Base-by-base conservation (phyloP, 2,888 invertebrate species). In the Orthosia incerta region DNA sequence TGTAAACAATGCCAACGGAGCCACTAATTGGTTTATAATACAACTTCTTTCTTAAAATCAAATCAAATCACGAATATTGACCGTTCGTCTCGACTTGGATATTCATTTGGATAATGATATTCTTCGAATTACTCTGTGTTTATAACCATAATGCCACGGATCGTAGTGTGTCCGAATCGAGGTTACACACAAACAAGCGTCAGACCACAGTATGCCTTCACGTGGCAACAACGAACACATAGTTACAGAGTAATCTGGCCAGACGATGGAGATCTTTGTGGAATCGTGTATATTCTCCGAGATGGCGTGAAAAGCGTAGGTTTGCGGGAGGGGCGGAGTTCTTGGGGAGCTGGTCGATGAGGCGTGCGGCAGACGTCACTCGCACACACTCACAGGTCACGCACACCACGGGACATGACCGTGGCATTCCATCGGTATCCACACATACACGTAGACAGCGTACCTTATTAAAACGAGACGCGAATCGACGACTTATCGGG, bases 381-480 rank as follows among this genome's bases (percentile, higher is more conserved):
- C 92, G 90, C 95, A 95, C 94, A 95, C 95, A 92, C 76, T 50
- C 82, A 82, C 84, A 79, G 56, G 60, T 12, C 85, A 88, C 93
- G 80, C 93, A 89, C 92, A 95, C 94, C 84, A 68, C 82, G 69
- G 75, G 80, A 84, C 87, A 88, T 95, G 95, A 94, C 95, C 95
- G 94, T 95, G 95, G 95, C 95, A 96, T 96, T 96, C 96, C 96
- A 94, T 94, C 93, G 93, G 92, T 90, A 93, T 93, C 92, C 91
- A 94, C 94, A 91, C 95, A 91, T 92, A 95, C 95, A 95, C 91
- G 91, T 91, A 90, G 90, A 93, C 94, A 92, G 94, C 94, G 94
- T 93, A 95, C 96, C 96, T 96, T 96, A 96, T 96, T 96, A 96
- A 96, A 96, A 96, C 95, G 96, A 96, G 96, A 95, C 95, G 95